Base-by-base conservation (phyloP, 2,888 invertebrate species). In the Cephus pulcher region DNA sequence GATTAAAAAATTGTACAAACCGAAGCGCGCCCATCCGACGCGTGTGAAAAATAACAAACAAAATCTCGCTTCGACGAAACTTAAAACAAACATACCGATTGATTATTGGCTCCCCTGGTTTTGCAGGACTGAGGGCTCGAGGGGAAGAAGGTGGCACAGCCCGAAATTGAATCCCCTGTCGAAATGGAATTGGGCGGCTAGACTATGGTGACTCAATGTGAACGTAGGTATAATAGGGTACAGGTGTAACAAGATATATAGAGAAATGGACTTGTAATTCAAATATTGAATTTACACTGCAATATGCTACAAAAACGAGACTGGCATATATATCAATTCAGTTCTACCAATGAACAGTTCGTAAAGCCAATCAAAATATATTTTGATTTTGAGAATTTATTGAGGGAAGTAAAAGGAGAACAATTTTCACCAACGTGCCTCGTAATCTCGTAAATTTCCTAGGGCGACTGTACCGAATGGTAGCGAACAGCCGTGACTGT, bases 81-180 rank as follows among this genome's bases (percentile, higher is more conserved):
- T 86, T 86, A 84, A 87, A 86, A 87, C 87, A 88, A 88, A 88
- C 87, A 84, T 80, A 83, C 83, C 82, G 85, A 88, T 87, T 86
- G 86, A 85, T 88, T 87, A 85, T 85, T 80, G 83, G 76, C 73
- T 76, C 79, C 15, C 71, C 71, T 34, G 71, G 33, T 71, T 71
- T 71, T 71, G 71, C 34, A 12, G 71, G 71, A 2, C 23, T 9
- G 56, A 23, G 40, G 40, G 15, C 1, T 15, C 15, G 40, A 40
- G 40, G 23, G 56, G 9, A 2, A 23, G 23, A 9, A 56, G 56
- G 71, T 32, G 12, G 71, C 71, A 9, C 1, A 32, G 71, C 32
- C 30, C 12, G 79, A 81, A 82, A 85, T 86, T 83, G 82, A 85
- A 83, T 84, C 81, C 81, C 79, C 78, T 82, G 82, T 76, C 84